Base-by-base conservation (phyloP, 2,113 vertebrate genomes). In the Gasterosteus nipponicus region DNA sequence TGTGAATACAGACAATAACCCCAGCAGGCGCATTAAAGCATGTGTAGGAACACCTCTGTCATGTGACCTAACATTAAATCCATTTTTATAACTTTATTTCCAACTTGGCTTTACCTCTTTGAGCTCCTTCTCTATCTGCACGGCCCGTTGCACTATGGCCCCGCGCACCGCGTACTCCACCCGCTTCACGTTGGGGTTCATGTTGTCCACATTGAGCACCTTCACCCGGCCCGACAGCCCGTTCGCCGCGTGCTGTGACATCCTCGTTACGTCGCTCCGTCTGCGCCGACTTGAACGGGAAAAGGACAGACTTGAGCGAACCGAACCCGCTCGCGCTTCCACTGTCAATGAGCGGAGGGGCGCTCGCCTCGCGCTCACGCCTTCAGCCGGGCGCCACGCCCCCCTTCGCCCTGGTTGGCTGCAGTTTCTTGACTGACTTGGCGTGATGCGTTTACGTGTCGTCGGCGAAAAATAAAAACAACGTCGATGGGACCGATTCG, bases 121-220 rank as follows among this genome's bases (percentile, higher is more conserved):
- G 11, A 97, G 92, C 84, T 97, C 96, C 85, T 91, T 95, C 87
- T 97, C 96, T 68, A 97, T 87, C 89, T 96, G 93, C 78, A 93
- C 29, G 5, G 96, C 96, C 0, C 96, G 91, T 38, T 92, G 89
- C 3, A 96, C 95, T 0, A 97, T 95, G 53, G 96, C 94, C 0
- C 96, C 96, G 0, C 96, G 93, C 3, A 97, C 96, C 0, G 96
- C 96, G 6, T 97, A 97, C 82, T 97, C 95, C 47, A 97, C 89
- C 33, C 66, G 88, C 86, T 81, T 94, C 31, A 97, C 89, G 0
- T 91, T 90, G 1, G 94, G 95, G 92, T 97, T 97, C 95, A 97
- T 96, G 74, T 81, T 95, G 66, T 94, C 94, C 87, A 95, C 4
- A 0, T 93, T 97, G 62, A 97, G 89, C 77, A 97, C 95, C 86